Evolutionary conservation across 2,888 invertebrate species (phyloP).

Genomic region (Meteorus colon): DNA sequence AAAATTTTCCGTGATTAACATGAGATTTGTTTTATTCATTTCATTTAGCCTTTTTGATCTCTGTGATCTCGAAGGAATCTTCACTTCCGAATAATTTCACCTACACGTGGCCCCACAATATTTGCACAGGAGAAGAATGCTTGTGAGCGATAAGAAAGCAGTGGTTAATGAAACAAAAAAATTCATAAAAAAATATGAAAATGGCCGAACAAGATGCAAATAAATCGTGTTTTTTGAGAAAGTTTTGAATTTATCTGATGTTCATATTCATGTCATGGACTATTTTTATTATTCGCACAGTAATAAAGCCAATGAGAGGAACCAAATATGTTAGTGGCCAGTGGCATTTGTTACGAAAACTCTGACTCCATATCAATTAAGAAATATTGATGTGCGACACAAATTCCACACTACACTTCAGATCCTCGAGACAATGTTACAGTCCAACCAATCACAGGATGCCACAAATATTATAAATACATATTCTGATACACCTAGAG

Average conservation of each 20-base stretch:
- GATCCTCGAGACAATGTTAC: no score
- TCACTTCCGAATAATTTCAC: not conserved
- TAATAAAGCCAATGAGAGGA: not conserved
- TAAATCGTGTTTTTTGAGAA: not conserved
- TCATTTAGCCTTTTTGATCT: not conserved
- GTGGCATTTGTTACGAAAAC: not conserved
- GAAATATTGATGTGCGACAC: not conserved
- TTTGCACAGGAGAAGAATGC: constrained; percentile 38
- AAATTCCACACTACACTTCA: no score
- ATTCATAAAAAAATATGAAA: not conserved
- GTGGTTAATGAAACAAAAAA: not conserved
- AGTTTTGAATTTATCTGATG: not conserved
- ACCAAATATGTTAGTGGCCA: not conserved
- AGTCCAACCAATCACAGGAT: constrained; percentile 23
- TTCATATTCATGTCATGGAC: not conserved
- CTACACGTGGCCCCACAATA: not conserved
- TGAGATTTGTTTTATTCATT: constrained; percentile 29
- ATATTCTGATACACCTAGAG: no score
- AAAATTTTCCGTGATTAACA: constrained; percentile 53
- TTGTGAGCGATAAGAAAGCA: constrained; percentile 31
- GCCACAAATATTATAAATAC: not conserved
- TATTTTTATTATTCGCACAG: not conserved
- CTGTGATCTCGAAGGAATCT: not conserved
- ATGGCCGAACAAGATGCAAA: not conserved
- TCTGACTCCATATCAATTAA: not conserved